phyloP scores from a whole-genome alignment of 2,888 invertebrate genomes.

The Nymphalis c-album region DNA sequence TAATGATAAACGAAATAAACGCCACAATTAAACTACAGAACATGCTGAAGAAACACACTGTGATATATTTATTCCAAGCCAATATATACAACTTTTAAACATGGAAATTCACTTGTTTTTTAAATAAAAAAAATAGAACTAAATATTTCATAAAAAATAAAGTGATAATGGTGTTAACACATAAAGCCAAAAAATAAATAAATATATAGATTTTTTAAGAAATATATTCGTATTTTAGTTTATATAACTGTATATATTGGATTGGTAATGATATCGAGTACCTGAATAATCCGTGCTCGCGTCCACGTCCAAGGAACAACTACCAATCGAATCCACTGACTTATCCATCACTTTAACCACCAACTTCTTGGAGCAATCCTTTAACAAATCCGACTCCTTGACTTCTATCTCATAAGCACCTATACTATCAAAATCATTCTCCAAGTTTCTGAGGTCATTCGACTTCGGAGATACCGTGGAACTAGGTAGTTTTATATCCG shows the following conservation, averaged over 20 bases:
- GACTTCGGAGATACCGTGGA: constrained; percentile 74
- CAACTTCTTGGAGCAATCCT: constrained; percentile 61
- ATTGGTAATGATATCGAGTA: constrained; percentile 57
- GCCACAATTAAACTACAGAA: background rate
- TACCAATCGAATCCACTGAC: constrained; percentile 91
- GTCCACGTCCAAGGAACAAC: constrained; percentile 93
- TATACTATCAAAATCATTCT: constrained; percentile 69
- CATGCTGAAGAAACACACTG: constrained; percentile 10
- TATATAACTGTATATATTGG: background rate
- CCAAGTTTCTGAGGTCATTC: constrained; percentile 46
- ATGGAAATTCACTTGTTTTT: background rate
- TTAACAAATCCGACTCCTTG: constrained; percentile 69
- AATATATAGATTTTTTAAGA: too few species aligned
- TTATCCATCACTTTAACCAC: constrained; percentile 85
- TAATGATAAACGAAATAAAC: background rate
- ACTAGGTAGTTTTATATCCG: constrained; percentile 72
- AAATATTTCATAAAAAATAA: too few species aligned
- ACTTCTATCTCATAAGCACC: constrained; percentile 76
- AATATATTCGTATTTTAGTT: too few species aligned
- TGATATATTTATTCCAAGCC: background rate
- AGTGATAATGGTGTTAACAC: too few species aligned
- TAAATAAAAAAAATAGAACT: too few species aligned
- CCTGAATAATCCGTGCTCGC: constrained; percentile 88
- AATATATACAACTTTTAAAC: constrained; percentile 1
- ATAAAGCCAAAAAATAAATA: too few species aligned